Evolutionary conservation across 2,888 invertebrate species (phyloP), one percentile per base, ranked within the genome.

Genomic region (Sesamia inferens): DNA sequence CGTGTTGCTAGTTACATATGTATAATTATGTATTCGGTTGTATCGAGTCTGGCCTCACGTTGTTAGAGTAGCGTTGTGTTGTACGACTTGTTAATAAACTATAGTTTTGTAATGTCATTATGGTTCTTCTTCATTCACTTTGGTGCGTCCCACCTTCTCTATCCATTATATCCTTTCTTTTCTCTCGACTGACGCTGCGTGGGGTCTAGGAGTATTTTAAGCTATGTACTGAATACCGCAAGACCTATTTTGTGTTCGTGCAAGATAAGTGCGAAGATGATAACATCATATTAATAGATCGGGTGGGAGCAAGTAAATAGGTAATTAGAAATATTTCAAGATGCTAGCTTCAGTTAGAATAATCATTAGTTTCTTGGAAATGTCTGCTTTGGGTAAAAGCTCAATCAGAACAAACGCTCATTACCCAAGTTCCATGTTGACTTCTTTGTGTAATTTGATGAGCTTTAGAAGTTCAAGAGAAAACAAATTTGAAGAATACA

Each of bases 51-150:
- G 92, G 93, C 91, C 92, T 86, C 87, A 85, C 88, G 88, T 90
- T 92, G 31, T 90, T 90, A 90, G 88, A 90, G 89, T 95, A 95
- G 93, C 79, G 92, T 95, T 95, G 94, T 93, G 88, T 92, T 94
- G 94, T 95, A 95, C 91, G 92, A 95, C 91, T 93, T 94, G 93
- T 94, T 94, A 94, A 95, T 94, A 96, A 96, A 94, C 90, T 86
- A 93, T 95, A 95, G 94, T 93, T 95, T 94, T 95, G 91, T 94
- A 94, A 93, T 89, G 90, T 92, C 94, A 92, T 90, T 81, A 89
- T 90, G 91, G 90, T 88, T 92, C 92, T 92, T 93, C 92, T 93
- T 93, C 90, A 92, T 93, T 93, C 90, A 90, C 87, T 71, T 83
- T 80, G 78, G 81, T 90, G 88, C 88, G 77, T 92, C 93, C 94